A percentile compares a stretch with the other conserved stretches of the same genome.
These are phyloP conservation scores for Lasioglossum vierecki DNA, from an alignment of 2,888 invertebrate species.

Conservation along the genomic window DNA sequence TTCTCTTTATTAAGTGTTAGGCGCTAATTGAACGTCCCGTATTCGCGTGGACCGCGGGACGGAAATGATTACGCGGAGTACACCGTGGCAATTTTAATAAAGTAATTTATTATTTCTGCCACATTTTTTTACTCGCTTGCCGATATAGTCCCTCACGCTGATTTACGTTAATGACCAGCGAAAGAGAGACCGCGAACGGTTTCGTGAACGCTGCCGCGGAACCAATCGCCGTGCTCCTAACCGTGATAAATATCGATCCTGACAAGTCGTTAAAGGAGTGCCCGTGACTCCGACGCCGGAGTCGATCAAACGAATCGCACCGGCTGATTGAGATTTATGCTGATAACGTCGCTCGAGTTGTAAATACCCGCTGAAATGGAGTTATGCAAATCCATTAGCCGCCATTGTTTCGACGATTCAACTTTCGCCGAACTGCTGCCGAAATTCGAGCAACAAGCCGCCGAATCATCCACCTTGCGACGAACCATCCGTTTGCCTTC, in stretches of 20 bases:
- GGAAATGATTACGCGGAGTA: background rate
- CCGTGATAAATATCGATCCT: constrained; percentile 68
- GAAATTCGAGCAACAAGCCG: background rate
- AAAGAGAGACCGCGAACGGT: constrained; percentile 40
- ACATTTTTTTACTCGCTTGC: constrained; percentile 29
- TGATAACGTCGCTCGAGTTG: constrained; percentile 60
- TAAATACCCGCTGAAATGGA: constrained; percentile 49
- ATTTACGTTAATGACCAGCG: constrained; percentile 68
- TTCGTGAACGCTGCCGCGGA: constrained; percentile 59
- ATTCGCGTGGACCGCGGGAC: constrained; percentile 7
- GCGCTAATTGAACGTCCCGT: constrained; percentile 43
- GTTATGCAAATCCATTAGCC: constrained; percentile 66
- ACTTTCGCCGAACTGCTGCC: background rate
- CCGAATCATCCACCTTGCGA: background rate
- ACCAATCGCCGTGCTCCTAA: constrained; percentile 56
- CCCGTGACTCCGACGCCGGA: constrained; percentile 42
- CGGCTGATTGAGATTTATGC: constrained; percentile 73
- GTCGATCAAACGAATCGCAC: constrained; percentile 64
- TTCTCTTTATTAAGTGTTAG: constrained; percentile 29
- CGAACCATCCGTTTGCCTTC: background rate
- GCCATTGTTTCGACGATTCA: constrained; percentile 20
- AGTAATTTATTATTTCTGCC: constrained; percentile 55
- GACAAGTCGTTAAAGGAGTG: constrained; percentile 66
- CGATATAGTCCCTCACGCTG: constrained; percentile 46
- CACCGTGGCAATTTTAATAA: constrained; percentile 42